phyloP scores from a whole-genome alignment of 1,140 invertebrate species.

The Rhysida immarginata region DNA sequence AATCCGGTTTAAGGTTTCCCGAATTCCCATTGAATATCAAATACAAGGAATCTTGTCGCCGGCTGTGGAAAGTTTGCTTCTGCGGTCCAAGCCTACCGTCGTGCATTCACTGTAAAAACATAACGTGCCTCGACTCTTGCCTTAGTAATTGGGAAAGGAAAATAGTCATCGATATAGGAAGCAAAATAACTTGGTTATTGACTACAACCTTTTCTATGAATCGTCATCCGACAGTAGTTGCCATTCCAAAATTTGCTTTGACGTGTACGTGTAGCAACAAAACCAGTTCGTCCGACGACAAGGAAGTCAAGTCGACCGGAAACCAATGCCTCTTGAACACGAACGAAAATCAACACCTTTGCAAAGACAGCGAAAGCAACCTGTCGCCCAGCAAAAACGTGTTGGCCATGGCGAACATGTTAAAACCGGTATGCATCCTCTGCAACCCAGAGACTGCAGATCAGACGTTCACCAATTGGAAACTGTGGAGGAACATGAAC shows the following conservation, averaged over 20 bases:
- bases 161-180: conserved; percentile 36
- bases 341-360: too few species aligned
- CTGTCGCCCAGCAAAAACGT: too few species aligned
- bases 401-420: not conserved
- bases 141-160: conserved; percentile 31
- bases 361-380: too few species aligned
- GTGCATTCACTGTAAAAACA: conserved; percentile 33
- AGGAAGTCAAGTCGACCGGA: not conserved
- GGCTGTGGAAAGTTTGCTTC: conserved; percentile 9
- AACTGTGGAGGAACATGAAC: not conserved
- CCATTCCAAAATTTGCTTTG: conserved; percentile 26
- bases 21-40: not conserved
- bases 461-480: not conserved
- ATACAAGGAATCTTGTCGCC: conserved; percentile 9
- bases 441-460: not conserved
- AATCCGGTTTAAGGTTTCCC: not conserved
- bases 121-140: conserved; percentile 33
- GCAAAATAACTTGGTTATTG: conserved; percentile 35
- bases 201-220: conserved; percentile 29
- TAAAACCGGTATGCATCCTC: conserved; percentile 1
- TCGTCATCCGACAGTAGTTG: conserved; percentile 33
- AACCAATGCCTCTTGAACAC: too few species aligned
- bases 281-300: not conserved
- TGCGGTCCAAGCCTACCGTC: not conserved
- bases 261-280: not conserved